phyloP scores from a whole-genome alignment of 2,113 vertebrate species.

The Gallinago paraguaiae region DNA sequence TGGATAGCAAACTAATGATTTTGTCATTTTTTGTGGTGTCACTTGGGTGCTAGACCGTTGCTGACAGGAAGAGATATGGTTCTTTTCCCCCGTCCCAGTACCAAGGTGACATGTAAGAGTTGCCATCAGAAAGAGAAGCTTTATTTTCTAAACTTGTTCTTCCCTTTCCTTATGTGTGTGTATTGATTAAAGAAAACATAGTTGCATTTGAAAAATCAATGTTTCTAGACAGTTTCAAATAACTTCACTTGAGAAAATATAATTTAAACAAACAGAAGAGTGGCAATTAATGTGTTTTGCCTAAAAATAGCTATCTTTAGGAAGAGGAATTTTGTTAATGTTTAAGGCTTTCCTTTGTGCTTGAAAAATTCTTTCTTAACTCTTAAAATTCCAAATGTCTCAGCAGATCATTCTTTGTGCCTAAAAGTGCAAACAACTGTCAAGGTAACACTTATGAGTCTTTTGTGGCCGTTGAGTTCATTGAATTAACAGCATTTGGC shows the following conservation, averaged over 20 bases:
- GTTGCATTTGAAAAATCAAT: background rate
- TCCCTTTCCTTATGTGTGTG: background rate
- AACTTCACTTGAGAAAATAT: background rate
- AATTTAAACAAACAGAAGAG: no score
- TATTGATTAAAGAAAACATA: background rate
- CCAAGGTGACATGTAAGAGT: background rate
- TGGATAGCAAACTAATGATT: background rate
- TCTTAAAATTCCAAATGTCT: background rate
- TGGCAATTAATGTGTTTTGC: background rate
- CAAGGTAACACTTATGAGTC: background rate
- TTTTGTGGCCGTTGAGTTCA: background rate
- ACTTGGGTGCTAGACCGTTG: background rate
- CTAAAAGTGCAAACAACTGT: background rate
- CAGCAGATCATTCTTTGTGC: background rate
- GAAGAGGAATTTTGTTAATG: fast-evolving
- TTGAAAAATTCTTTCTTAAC: background rate
- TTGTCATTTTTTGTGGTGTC: background rate
- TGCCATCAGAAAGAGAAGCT: background rate
- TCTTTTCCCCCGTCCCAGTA: no score
- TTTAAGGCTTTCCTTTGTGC: background rate
- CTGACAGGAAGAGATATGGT: background rate
- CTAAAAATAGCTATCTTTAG: background rate
- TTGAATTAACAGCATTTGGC: background rate
- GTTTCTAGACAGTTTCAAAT: background rate
- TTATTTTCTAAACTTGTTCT: background rate